A percentile compares a stretch with the other conserved stretches of the same genome.
Evolutionary conservation across 2,113 vertebrate species (phyloP).

Genomic region (Mus musculus): DNA sequence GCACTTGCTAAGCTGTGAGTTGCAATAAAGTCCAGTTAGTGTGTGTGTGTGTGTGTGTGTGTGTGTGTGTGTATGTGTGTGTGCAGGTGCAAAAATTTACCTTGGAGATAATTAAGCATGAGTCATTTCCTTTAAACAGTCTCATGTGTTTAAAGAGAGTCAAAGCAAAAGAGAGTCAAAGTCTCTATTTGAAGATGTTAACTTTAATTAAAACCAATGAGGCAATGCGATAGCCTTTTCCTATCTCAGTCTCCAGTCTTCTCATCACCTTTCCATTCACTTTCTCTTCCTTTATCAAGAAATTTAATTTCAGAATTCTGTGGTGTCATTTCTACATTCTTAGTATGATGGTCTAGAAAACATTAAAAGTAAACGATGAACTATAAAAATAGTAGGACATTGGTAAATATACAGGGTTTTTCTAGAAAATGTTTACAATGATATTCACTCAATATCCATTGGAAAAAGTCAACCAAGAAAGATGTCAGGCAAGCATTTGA

Average conservation of each 20-base stretch:
- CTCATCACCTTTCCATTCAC: not conserved
- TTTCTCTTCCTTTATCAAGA: not conserved
- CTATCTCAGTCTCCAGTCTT: accelerated
- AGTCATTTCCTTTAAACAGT: not conserved
- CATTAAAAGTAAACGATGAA: not conserved
- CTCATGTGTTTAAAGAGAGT: too few species aligned
- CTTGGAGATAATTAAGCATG: not conserved
- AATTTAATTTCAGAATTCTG: not conserved
- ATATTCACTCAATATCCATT: not conserved
- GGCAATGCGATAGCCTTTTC: not conserved
- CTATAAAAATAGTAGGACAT: not conserved
- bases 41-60: too few species aligned
- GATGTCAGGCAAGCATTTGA: not conserved
- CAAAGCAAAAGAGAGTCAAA: not conserved
- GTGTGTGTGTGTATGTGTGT: too few species aligned
- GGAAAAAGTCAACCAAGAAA: not conserved
- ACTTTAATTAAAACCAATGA: not conserved
- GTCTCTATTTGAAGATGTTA: not conserved
- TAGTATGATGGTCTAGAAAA: not conserved
- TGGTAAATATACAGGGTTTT: not conserved
- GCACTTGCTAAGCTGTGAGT: not conserved
- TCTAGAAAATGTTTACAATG: not conserved
- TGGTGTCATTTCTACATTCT: not conserved
- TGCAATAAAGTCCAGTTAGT: not conserved
- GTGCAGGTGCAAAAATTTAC: not conserved